A percentile compares a stretch with the other conserved stretches of the same genome.
Evolutionary conservation across 2,113 vertebrate genomes (phyloP).

Genomic region (Vulpes ferrilata): DNA sequence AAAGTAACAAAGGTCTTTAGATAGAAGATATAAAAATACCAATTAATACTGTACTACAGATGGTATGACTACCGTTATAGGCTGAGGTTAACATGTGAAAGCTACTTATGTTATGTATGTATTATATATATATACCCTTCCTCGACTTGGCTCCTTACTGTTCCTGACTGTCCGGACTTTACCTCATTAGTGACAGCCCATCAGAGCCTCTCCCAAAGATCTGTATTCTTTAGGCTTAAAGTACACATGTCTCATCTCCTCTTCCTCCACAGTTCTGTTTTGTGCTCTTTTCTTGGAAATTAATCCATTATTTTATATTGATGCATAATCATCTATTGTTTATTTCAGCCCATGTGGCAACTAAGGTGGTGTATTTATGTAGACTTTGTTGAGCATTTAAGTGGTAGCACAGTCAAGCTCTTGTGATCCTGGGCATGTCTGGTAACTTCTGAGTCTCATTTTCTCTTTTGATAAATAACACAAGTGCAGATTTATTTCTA

Average conservation of each 20-base stretch:
- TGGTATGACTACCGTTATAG: neutral
- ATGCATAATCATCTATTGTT: neutral
- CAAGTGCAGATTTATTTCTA: constrained; percentile 23
- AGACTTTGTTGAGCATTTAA: constrained; percentile 36
- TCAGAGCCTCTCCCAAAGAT: neutral
- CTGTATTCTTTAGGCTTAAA: neutral
- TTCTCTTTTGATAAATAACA: constrained; percentile 10
- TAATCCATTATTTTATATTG: constrained; percentile 34
- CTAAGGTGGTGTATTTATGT: neutral
- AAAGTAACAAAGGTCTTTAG: neutral
- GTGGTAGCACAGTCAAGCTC: neutral
- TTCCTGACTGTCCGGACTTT: neutral
- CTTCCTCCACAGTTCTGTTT: neutral
- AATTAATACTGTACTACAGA: neutral
- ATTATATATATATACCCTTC: neutral
- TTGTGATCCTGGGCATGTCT: constrained; percentile 31
- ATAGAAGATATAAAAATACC: neutral
- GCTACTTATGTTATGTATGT: neutral
- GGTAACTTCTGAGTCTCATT: constrained; percentile 31
- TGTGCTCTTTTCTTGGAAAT: constrained; percentile 19
- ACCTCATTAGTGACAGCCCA: neutral
- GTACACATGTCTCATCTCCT: neutral
- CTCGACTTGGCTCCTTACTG: neutral
- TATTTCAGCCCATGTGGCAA: neutral
- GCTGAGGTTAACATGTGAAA: constrained; percentile 26